Evolutionary conservation across 2,113 vertebrate species (phyloP).

Genomic region (Perca flavescens): DNA sequence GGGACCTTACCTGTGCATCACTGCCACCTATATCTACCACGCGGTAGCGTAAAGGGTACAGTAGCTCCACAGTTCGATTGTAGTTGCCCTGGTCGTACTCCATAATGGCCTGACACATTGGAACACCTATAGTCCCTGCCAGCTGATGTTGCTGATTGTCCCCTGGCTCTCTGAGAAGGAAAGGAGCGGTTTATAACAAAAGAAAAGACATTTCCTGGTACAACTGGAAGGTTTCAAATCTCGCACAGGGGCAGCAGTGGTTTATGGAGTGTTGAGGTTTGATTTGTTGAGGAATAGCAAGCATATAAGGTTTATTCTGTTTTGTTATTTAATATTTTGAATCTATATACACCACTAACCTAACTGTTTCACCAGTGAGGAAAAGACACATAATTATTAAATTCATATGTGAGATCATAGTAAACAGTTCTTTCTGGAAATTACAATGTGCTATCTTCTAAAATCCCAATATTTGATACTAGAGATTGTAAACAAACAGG

Average conservation of each 20-base stretch:
- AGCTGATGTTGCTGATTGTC: slow-evolving; percentile 88
- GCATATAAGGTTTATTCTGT: background rate
- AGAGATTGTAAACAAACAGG: background rate
- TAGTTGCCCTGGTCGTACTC: slow-evolving; percentile 90
- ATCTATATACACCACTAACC: background rate
- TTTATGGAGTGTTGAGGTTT: background rate
- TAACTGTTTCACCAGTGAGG: background rate
- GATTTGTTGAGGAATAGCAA: background rate
- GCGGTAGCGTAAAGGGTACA: slow-evolving; percentile 90
- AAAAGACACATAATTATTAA: background rate
- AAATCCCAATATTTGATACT: background rate
- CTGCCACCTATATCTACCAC: slow-evolving; percentile 89
- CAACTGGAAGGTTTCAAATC: background rate
- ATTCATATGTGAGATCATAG: background rate
- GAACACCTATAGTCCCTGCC: slow-evolving; percentile 84
- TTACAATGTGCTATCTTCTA: background rate
- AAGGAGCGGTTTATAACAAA: background rate
- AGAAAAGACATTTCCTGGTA: background rate
- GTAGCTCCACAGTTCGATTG: slow-evolving; percentile 84
- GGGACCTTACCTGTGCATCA: slow-evolving; percentile 90
- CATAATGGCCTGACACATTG: slow-evolving; percentile 91
- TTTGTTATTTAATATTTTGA: background rate
- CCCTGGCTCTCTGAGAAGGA: slow-evolving; percentile 79
- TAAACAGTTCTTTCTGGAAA: background rate
- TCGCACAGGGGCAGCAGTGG: background rate